Evolutionary conservation across 1,140 invertebrate species (phyloP).

Genomic region (Hypothenemus hampei): DNA sequence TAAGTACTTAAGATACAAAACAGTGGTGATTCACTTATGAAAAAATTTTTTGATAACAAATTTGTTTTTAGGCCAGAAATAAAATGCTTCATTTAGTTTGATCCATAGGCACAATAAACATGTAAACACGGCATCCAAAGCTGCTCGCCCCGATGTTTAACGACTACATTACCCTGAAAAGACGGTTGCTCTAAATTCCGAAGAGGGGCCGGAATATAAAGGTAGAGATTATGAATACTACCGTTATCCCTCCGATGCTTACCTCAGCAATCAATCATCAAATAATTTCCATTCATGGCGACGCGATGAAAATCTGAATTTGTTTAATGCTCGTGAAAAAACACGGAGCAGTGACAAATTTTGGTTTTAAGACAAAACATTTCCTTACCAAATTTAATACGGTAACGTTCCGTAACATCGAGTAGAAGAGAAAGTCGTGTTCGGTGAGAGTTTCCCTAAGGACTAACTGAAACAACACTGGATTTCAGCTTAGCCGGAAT

Average conservation of each 20-base stretch:
- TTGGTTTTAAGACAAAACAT: no score
- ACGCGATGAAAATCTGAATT: conserved; percentile 22
- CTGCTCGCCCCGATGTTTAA: conserved; percentile 29
- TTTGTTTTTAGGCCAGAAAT: conserved; percentile 3
- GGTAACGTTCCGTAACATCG: no score
- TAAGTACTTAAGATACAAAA: neutral
- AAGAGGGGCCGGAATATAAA: conserved; percentile 26
- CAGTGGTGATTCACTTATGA: no score
- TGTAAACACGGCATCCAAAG: conserved; percentile 27
- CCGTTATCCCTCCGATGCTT: conserved; percentile 28
- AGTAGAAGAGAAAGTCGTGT: no score
- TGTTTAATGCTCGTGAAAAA: neutral
- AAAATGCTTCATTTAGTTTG: conserved; percentile 20
- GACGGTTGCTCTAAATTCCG: conserved; percentile 23
- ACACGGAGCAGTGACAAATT: conserved; percentile 6
- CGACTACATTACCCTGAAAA: conserved; percentile 30
- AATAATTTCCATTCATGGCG: conserved; percentile 26
- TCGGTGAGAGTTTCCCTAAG: conserved; percentile 2
- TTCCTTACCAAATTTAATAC: no score
- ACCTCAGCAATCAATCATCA: conserved; percentile 31
- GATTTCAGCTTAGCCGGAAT: conserved; percentile 9
- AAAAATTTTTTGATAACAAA: neutral
- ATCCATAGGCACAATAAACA: conserved; percentile 26
- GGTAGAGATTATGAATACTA: conserved; percentile 32
- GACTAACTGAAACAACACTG: conserved; percentile 12